Evolutionary conservation across 2,797 vertebrate species (phyloP), one percentile per base, ranked within the genome.

Genomic region (Sus cebifrons): DNA sequence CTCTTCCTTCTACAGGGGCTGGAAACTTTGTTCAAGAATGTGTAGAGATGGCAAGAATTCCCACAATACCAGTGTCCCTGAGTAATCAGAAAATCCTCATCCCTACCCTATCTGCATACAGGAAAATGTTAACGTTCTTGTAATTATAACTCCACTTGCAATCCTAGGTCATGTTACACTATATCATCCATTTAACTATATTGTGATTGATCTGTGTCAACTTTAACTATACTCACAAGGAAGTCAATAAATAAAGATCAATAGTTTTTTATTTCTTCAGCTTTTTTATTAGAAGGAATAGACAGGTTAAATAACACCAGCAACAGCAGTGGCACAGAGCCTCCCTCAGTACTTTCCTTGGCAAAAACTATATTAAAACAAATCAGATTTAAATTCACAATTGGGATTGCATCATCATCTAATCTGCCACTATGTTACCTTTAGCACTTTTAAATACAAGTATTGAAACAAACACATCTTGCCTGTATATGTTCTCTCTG

Each of bases 151-250:
- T 97, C 44, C 96, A 98, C 98, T 98, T 98, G 98, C 93, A 92
- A 98, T 98, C 78, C 96, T 95, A 98, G 98, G 96, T 98, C 95
- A 98, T 98, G 98, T 99, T 99, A 98, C 98, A 98, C 96, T 99
- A 97, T 98, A 99, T 99, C 99, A 99, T 99, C 99, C 98, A 99
- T 99, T 99, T 99, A 99, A 99, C 99, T 99, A 99, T 99, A 99
- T 99, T 99, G 99, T 99, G 99, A 99, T 99, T 99, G 99, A 99
- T 99, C 99, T 98, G 98, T 99, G 99, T 99, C 99, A 99, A 98
- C 99, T 99, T 99, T 99, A 99, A 99, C 99, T 99, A 99, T 99
- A 99, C 99, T 99, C 99, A 99, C 98, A 98, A 98, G 96, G 96
- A 98, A 99, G 99, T 99, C 99, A 99, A 99, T 99, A 99, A 99